phyloP scores from a whole-genome alignment of 2,888 invertebrate species.

The Mimumesa dahlbomi region DNA sequence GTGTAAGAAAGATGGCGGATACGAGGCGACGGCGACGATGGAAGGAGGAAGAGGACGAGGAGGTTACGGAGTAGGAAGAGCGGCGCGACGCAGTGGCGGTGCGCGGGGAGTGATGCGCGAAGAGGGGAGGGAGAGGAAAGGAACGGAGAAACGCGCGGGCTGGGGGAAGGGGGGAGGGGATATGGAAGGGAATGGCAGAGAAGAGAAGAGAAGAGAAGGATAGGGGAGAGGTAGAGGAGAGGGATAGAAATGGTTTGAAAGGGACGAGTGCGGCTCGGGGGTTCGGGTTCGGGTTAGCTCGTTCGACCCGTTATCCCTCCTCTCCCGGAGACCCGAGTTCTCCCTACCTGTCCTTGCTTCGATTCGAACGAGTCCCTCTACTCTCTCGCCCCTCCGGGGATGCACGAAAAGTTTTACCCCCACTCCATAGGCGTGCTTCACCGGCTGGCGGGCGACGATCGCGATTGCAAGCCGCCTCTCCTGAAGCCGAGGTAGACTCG shows the following conservation, averaged over 20 bases:
- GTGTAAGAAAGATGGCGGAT: slow-evolving; percentile 56
- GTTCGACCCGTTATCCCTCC: slow-evolving; percentile 80
- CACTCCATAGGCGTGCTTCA: slow-evolving; percentile 36
- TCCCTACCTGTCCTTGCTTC: slow-evolving; percentile 72
- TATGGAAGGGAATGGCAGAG: slow-evolving; percentile 22
- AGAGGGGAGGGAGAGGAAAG: slow-evolving; percentile 6
- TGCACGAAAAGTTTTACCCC: slow-evolving; percentile 50
- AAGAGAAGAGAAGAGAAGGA: slow-evolving; percentile 23
- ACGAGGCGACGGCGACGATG: slow-evolving; percentile 37
- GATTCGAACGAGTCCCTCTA: slow-evolving; percentile 64
- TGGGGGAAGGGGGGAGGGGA: not conserved
- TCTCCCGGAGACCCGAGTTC: slow-evolving; percentile 60
- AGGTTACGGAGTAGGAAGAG: slow-evolving; percentile 18
- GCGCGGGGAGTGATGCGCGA: slow-evolving; percentile 17
- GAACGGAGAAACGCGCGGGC: not conserved
- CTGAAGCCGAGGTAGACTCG: slow-evolving; percentile 75
- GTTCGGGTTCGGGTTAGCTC: slow-evolving; percentile 79
- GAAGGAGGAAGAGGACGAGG: slow-evolving; percentile 44
- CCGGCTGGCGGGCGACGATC: slow-evolving; percentile 62
- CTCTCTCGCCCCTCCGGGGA: slow-evolving; percentile 40
- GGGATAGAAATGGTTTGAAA: slow-evolving; percentile 24
- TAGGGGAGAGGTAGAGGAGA: slow-evolving; percentile 29
- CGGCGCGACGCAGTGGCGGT: slow-evolving; percentile 21
- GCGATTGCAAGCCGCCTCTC: slow-evolving; percentile 62
- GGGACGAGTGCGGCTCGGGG: slow-evolving; percentile 56